These are phyloP conservation scores for Delia radicum DNA, from an alignment of 1,140 invertebrate genomes.

Conservation along the genomic window DNA sequence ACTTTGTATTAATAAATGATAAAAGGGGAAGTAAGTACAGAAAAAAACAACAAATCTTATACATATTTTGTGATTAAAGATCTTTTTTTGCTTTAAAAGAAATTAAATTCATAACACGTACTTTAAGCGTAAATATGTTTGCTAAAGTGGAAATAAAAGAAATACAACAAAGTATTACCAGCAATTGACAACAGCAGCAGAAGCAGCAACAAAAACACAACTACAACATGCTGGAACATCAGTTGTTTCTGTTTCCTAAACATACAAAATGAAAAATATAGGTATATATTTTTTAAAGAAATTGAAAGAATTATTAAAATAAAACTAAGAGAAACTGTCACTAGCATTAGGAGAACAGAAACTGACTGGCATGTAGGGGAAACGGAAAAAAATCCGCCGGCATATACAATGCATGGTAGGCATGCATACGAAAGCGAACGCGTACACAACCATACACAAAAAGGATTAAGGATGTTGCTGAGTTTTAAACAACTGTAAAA, in stretches of 20 bases:
- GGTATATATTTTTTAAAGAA: not conserved
- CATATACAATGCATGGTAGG: not conserved
- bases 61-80: not conserved
- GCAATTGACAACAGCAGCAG: too few relatives aligned
- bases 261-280: not conserved
- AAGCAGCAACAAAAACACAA: not conserved
- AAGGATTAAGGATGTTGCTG: too few relatives aligned
- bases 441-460: not conserved
- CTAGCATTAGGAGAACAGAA: not conserved
- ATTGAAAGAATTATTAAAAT: not conserved
- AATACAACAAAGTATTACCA: not conserved
- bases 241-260: not conserved
- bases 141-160: constrained; percentile 14
- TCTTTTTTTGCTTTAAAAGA: not conserved
- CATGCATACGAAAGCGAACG: not conserved
- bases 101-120: constrained; percentile 10
- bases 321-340: not conserved
- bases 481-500: too few relatives aligned
- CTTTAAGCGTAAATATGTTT: constrained; percentile 3
- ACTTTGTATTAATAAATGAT: too few relatives aligned
- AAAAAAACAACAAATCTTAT: not conserved
- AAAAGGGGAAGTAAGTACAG: constrained; percentile 4
- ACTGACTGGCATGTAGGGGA: not conserved
- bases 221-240: not conserved
- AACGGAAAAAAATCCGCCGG: not conserved